Evolutionary conservation across 1,140 invertebrate species (phyloP).

Genomic region (Oryctes rhinoceros): DNA sequence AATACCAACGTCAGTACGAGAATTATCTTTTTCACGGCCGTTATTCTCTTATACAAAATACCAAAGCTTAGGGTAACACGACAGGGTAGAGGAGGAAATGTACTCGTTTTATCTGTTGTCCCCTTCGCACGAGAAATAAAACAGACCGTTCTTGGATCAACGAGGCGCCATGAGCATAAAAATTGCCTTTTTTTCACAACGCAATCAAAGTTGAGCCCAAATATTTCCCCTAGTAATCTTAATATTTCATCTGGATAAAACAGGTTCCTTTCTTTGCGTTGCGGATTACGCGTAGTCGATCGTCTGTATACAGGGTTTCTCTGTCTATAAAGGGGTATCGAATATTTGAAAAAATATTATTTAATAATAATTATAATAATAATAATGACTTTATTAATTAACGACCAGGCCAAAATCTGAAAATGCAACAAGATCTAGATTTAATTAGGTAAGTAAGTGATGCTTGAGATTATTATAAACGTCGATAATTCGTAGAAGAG

Average conservation of each 20-base stretch:
- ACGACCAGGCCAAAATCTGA: too few relatives aligned
- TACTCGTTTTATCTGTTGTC: constrained; percentile 29
- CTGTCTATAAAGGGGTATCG: neutral
- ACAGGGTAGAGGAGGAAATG: neutral
- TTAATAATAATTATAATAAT: too few relatives aligned
- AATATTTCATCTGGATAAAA: constrained; percentile 49
- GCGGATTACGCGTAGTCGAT: neutral
- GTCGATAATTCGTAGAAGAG: too few relatives aligned
- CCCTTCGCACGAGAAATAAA: constrained; percentile 24
- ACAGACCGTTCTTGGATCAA: constrained; percentile 46
- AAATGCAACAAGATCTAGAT: too few relatives aligned
- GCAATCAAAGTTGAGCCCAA: constrained; percentile 52
- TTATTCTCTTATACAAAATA: neutral
- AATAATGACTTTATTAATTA: too few relatives aligned
- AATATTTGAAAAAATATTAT: neutral
- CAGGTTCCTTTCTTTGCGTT: neutral
- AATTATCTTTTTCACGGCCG: neutral
- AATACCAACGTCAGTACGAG: neutral
- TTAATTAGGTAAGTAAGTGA: too few relatives aligned
- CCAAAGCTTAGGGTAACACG: neutral
- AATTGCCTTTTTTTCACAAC: constrained; percentile 52
- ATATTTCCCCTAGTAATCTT: constrained; percentile 52
- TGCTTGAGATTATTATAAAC: too few relatives aligned
- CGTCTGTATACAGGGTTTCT: neutral
- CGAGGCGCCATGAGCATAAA: constrained; percentile 51